A percentile compares a stretch with the other conserved stretches of the same genome.
Conservation (phyloP, 2,888 invertebrate genomes). For the Coenonympha arcania region DNA sequence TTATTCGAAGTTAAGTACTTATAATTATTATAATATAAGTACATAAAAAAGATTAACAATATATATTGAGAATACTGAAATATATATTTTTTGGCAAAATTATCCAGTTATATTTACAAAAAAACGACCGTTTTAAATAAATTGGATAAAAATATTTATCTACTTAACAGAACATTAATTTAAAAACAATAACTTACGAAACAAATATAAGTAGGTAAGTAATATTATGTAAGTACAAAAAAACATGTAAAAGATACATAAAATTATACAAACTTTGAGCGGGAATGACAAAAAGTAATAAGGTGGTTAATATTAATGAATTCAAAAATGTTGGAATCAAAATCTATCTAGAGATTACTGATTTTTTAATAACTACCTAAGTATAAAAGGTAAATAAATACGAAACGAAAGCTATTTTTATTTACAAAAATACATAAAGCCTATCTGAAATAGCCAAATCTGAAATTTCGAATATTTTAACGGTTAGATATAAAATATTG, state of each 20-base stretch:
- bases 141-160: too few species aligned
- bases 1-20: constrained; percentile 3
- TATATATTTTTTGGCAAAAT: too few species aligned
- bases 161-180: too few species aligned
- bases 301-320: constrained; percentile 4
- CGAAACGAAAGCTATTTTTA: too few species aligned
- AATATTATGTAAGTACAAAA: not conserved
- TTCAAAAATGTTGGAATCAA: not conserved
- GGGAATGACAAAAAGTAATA: constrained; percentile 29
- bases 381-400: not conserved
- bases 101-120: too few species aligned
- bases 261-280: constrained; percentile 9
- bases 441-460: too few species aligned
- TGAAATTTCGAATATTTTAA: too few species aligned
- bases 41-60: not conserved
- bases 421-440: too few species aligned
- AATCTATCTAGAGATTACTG: not conserved
- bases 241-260: too few species aligned
- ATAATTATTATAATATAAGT: not conserved
- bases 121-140: too few species aligned
- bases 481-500: not conserved
- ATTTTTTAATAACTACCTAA: not conserved
- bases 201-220: not conserved
- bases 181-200: too few species aligned
- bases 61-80: not conserved